A percentile compares a stretch with the other conserved stretches of the same genome.
phyloP scores from a whole-genome alignment of 2,888 invertebrate species.

The Rhorus exstirpatorius region DNA sequence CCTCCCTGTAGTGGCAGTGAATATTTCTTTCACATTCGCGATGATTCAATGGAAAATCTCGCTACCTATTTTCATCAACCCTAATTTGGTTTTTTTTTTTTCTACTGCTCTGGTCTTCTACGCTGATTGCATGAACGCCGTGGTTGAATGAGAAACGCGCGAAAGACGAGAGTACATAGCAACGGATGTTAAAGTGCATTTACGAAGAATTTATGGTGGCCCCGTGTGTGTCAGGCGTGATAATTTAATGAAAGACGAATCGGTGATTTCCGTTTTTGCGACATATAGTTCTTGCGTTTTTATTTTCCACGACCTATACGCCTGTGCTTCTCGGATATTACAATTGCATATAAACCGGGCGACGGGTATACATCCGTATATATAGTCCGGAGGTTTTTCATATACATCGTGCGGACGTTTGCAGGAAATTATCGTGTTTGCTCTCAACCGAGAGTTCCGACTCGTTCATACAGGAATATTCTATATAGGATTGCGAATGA shows the following conservation, averaged over 20 bases:
- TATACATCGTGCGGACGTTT: background rate
- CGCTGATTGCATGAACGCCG: background rate
- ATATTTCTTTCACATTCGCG: slow-evolving; percentile 8
- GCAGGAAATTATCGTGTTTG: slow-evolving; percentile 42
- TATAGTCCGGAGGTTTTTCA: slow-evolving; percentile 4
- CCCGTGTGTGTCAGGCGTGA: background rate
- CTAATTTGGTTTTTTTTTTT: background rate
- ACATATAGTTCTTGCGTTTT: too few relatives aligned
- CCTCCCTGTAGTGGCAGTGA: too few relatives aligned
- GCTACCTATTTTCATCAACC: background rate
- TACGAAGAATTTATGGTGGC: background rate
- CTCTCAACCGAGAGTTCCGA: slow-evolving; percentile 20
- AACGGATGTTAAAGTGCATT: background rate
- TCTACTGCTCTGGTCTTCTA: background rate
- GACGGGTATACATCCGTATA: background rate
- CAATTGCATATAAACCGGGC: slow-evolving; percentile 20
- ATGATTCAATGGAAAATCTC: background rate
- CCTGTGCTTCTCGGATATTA: slow-evolving; percentile 19
- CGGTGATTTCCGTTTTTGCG: slow-evolving; percentile 3
- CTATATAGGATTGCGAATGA: background rate
- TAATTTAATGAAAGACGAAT: slow-evolving; percentile 1
- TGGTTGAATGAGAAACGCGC: background rate
- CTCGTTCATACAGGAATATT: slow-evolving; percentile 27
- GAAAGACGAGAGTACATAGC: background rate
- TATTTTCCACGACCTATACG: too few relatives aligned